These are phyloP conservation scores for Candidula unifasciata DNA, from an alignment of 2,888 invertebrate species.

Conservation along the genomic window DNA sequence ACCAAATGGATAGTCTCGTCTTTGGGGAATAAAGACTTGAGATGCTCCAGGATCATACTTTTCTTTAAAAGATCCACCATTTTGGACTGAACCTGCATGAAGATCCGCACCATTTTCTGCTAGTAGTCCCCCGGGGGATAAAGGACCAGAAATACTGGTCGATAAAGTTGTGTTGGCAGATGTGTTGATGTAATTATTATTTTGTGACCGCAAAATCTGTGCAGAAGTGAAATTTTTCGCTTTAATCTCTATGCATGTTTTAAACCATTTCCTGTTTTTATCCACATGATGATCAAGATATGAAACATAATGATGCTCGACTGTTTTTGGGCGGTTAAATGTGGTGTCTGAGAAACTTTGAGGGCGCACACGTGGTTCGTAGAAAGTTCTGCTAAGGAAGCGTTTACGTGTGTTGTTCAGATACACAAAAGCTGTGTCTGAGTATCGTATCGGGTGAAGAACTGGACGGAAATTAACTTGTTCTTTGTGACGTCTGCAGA, in stretches of 20 bases:
- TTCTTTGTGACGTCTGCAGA: slow-evolving; percentile 66
- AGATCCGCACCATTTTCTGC: slow-evolving; percentile 18
- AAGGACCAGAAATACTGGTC: background rate
- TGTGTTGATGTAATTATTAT: slow-evolving; percentile 41
- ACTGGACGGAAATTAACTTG: slow-evolving; percentile 64
- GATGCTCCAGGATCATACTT: slow-evolving; percentile 64
- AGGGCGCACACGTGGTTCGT: slow-evolving; percentile 68
- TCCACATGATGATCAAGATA: slow-evolving; percentile 70
- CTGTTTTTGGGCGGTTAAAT: slow-evolving; percentile 65
- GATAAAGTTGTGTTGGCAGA: background rate
- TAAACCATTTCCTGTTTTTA: slow-evolving; percentile 70
- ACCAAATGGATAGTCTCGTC: background rate
- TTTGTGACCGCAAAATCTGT: slow-evolving; percentile 24
- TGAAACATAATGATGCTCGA: slow-evolving; percentile 63
- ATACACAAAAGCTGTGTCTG: slow-evolving; percentile 64
- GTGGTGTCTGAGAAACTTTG: slow-evolving; percentile 65
- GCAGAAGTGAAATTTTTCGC: slow-evolving; percentile 68
- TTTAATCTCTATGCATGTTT: slow-evolving; percentile 70
- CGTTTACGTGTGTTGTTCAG: slow-evolving; percentile 65
- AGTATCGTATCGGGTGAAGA: slow-evolving; percentile 62
- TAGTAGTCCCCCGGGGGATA: slow-evolving; percentile 35
- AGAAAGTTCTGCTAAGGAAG: slow-evolving; percentile 67
- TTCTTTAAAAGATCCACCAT: slow-evolving; percentile 18
- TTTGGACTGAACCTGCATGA: background rate
- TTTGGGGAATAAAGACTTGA: slow-evolving; percentile 63